phyloP scores from a whole-genome alignment of 2,797 vertebrate genomes.

The Nyctalus aviator region DNA sequence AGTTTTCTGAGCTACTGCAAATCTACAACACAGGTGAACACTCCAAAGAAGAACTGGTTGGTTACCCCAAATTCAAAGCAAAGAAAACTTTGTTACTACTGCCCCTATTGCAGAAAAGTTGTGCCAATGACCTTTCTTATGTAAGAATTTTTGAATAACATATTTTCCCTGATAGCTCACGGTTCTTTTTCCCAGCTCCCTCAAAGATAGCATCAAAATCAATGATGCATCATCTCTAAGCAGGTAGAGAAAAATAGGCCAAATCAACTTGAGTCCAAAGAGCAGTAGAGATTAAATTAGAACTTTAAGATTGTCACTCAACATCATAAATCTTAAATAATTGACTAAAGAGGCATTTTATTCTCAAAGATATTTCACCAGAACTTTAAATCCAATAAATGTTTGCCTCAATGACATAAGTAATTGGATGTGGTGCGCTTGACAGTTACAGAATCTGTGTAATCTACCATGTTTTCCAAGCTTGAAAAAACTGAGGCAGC shows the following conservation, averaged over 20 bases:
- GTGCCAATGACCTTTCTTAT: not conserved
- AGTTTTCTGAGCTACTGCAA: constrained; percentile 38
- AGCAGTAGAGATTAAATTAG: not conserved
- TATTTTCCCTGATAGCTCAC: not conserved
- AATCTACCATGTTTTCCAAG: constrained; percentile 3
- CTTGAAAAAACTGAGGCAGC: constrained; percentile 2
- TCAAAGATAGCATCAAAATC: not conserved
- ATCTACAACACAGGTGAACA: not conserved
- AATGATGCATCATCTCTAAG: not conserved
- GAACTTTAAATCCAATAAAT: constrained; percentile 49
- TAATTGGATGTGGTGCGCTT: not conserved
- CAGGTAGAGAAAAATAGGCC: not conserved
- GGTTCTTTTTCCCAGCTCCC: not conserved
- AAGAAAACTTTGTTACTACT: constrained; percentile 4
- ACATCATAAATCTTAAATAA: constrained; percentile 36
- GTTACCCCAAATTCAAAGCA: constrained; percentile 11
- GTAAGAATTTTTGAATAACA: not conserved
- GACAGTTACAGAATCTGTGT: not conserved
- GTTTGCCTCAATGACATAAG: not conserved
- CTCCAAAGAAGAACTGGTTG: constrained; percentile 23
- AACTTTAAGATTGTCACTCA: constrained; percentile 8
- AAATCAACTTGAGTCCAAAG: not conserved
- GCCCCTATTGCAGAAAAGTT: not conserved
- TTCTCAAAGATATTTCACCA: not conserved
- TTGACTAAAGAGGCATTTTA: constrained; percentile 14